Conservation (phyloP, 2,113 vertebrate genomes). For the Atractosteus spatula region DNA sequence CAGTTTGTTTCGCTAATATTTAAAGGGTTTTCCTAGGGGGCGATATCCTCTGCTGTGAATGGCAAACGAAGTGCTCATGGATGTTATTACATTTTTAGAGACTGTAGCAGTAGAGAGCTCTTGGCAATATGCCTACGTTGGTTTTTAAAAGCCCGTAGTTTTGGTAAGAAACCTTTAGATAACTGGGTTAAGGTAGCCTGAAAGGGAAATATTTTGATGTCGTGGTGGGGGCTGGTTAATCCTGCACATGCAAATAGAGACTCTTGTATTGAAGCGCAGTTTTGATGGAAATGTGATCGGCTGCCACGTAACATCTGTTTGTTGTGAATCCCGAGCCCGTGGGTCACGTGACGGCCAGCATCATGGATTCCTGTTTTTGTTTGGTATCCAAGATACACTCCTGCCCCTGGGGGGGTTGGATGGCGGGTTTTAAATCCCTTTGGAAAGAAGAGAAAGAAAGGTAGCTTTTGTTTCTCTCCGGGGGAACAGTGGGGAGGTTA, state of each 20-base stretch:
- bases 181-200: too few relatives aligned
- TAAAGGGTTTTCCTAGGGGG: constrained; percentile 48
- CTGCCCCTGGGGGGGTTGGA: constrained; percentile 26
- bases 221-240: too few relatives aligned
- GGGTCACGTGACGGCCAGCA: constrained; percentile 72
- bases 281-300: constrained; percentile 40
- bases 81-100: too few relatives aligned
- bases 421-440: constrained; percentile 7
- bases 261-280: too few relatives aligned
- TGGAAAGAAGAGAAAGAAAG: constrained; percentile 7
- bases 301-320: constrained; percentile 80
- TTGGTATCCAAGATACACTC: constrained; percentile 72
- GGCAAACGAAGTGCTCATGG: too few relatives aligned
- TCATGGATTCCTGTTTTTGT: constrained; percentile 65
- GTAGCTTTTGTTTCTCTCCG: constrained; percentile 33
- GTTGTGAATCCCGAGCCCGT: constrained; percentile 87
- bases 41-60: constrained; percentile 22
- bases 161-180: too few relatives aligned
- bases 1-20: constrained; percentile 50
- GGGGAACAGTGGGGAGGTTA: constrained; percentile 30
- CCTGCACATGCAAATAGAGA: too few relatives aligned
- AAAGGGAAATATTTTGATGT: too few relatives aligned
- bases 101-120: too few relatives aligned
- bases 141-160: not conserved
- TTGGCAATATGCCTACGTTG: not conserved